These are phyloP conservation scores for Noturus placidus DNA, from an alignment of 2,113 vertebrate species.

Conservation along the genomic window DNA sequence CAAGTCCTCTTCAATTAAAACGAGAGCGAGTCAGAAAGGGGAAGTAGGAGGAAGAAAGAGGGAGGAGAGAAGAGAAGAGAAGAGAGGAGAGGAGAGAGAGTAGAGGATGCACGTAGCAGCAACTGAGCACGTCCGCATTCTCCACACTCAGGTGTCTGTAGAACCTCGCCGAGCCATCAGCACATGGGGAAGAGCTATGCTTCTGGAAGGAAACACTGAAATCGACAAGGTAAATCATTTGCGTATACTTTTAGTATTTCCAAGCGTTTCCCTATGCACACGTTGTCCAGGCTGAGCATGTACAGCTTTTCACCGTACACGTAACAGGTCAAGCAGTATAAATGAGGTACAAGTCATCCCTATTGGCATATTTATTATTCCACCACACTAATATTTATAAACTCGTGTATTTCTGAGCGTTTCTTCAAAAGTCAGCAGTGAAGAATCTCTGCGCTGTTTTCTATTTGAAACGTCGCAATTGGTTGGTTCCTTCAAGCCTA, in stretches of 20 bases:
- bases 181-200: constrained; percentile 9
- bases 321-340: background rate
- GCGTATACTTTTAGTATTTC: background rate
- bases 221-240: constrained; percentile 44
- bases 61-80: background rate
- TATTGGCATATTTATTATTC: background rate
- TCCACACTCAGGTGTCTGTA: constrained; percentile 16
- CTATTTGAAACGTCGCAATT: background rate
- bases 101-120: constrained; percentile 25
- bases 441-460: background rate
- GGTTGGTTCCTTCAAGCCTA: background rate
- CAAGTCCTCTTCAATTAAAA: constrained; percentile 29
- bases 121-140: constrained; percentile 50
- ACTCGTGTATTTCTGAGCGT: background rate
- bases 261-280: background rate
- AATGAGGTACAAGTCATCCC: background rate
- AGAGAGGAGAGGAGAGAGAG: background rate
- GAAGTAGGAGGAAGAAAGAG: background rate
- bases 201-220: background rate
- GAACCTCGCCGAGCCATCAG: background rate
- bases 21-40: background rate
- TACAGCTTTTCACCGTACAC: background rate
- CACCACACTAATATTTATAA: background rate
- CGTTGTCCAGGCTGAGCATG: background rate
- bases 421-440: no score